These are phyloP conservation scores for Incurvaria masculella DNA, from an alignment of 2,888 invertebrate species.

Conservation along the genomic window DNA sequence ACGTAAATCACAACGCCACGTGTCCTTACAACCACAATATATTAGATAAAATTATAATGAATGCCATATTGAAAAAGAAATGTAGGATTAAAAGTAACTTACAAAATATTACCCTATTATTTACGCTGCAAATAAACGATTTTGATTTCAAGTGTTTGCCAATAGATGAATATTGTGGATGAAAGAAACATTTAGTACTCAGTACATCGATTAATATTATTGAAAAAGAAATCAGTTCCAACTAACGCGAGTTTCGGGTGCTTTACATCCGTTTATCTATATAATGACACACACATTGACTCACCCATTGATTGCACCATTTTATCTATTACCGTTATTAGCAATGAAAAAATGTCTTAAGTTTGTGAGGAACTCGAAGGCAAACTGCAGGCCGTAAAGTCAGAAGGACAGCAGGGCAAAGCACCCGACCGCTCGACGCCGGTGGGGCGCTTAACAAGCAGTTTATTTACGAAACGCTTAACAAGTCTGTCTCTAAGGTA, in stretches of 20 bases:
- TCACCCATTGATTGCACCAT: no score
- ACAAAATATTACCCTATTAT: constrained; percentile 43
- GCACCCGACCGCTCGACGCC: background rate
- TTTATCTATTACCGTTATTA: no score
- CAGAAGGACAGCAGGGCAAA: no score
- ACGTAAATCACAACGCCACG: constrained; percentile 55
- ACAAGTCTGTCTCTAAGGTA: background rate
- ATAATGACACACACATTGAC: no score
- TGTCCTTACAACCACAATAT: constrained; percentile 71
- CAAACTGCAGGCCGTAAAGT: no score
- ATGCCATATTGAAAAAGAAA: constrained; percentile 58
- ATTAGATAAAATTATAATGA: constrained; percentile 62
- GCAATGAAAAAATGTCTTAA: no score
- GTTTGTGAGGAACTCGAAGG: no score
- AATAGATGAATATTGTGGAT: constrained; percentile 48
- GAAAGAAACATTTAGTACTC: constrained; percentile 41
- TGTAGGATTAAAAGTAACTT: constrained; percentile 55
- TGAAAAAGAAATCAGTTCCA: background rate
- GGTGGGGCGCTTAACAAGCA: background rate
- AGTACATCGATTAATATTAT: background rate
- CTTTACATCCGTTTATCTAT: no score
- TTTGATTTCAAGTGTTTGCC: background rate
- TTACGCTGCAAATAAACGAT: constrained; percentile 47
- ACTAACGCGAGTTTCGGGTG: no score
- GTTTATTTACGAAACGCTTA: background rate